These are phyloP conservation scores for Amphimedon queenslandica DNA, from an alignment of 37 sponge, comb jelly and placozoan genomes.

Conservation along the genomic window DNA sequence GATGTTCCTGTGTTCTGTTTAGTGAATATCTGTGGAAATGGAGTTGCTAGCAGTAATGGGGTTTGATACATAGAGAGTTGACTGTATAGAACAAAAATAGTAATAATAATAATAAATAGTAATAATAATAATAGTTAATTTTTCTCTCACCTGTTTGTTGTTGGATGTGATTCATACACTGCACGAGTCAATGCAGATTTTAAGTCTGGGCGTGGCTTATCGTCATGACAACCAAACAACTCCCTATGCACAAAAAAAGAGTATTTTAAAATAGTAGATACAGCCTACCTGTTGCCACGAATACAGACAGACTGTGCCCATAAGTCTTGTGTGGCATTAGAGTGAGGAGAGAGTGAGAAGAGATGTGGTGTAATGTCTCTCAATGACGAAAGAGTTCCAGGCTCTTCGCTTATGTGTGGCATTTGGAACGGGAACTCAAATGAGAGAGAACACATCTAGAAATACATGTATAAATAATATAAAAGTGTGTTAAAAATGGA, in stretches of 20 bases:
- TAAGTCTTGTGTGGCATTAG: neutral
- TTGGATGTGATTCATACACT: neutral
- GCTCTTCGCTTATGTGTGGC: too few species aligned
- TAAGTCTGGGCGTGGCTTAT: too few species aligned
- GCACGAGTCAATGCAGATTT: neutral
- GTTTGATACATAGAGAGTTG: conserved; percentile 5
- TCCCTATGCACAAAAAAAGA: too few species aligned
- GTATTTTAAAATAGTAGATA: too few species aligned
- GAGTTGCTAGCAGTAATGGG: neutral
- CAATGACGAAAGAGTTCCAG: too few species aligned
- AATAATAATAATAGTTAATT: neutral
- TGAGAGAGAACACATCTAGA: too few species aligned
- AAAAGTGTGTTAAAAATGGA: too few species aligned
- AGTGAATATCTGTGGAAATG: conserved; percentile 22
- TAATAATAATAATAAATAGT: conserved; percentile 6
- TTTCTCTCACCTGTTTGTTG: conserved; percentile 3
- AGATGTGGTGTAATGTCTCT: too few species aligned
- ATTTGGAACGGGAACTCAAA: too few species aligned
- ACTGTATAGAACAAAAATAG: conserved; percentile 4
- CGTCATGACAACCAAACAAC: too few species aligned
- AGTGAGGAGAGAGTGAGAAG: conserved; percentile 44
- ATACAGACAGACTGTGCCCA: conserved; percentile 33
- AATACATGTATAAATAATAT: too few species aligned
- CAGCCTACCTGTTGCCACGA: conserved; percentile 18
- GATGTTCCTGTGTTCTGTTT: neutral